A percentile compares a stretch with the other conserved stretches of the same genome.
These are phyloP conservation scores for Dendrocincla tyrannina DNA, from an alignment of 2,797 vertebrate species.

Conservation along the genomic window DNA sequence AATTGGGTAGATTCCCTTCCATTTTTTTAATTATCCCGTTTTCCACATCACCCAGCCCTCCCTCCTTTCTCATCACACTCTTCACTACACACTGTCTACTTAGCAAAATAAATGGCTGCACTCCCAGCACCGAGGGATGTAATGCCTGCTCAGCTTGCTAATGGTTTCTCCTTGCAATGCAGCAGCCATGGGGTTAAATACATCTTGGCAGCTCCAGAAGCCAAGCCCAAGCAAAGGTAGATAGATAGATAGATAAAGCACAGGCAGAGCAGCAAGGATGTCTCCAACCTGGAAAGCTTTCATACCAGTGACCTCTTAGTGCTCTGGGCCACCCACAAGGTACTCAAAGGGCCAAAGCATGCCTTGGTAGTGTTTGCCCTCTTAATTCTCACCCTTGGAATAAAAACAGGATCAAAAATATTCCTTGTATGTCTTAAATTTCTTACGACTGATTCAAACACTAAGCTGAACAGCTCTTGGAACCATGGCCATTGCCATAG, in stretches of 20 bases:
- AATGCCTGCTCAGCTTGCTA: background rate
- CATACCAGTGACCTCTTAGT: background rate
- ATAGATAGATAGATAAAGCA: accelerated
- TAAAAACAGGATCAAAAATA: background rate
- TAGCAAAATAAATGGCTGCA: background rate
- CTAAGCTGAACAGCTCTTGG: background rate
- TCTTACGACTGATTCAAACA: background rate
- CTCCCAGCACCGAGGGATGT: background rate
- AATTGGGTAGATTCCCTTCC: background rate
- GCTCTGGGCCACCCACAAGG: background rate
- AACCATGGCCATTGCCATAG: background rate
- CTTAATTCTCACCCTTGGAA: background rate
- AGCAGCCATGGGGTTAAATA: conserved; percentile 19
- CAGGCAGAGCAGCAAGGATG: background rate
- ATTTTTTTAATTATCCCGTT: background rate
- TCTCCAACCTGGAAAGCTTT: background rate
- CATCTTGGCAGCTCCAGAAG: background rate
- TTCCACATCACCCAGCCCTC: background rate
- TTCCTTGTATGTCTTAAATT: background rate
- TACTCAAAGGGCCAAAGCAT: background rate
- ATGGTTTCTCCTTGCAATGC: background rate
- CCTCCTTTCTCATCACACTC: conserved; percentile 44
- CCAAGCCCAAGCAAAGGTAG: background rate
- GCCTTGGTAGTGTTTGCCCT: background rate
- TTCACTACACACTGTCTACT: conserved; percentile 17